These are phyloP conservation scores for Catostomus latipinnis DNA, from an alignment of 2,797 vertebrate genomes.

Conservation along the genomic window DNA sequence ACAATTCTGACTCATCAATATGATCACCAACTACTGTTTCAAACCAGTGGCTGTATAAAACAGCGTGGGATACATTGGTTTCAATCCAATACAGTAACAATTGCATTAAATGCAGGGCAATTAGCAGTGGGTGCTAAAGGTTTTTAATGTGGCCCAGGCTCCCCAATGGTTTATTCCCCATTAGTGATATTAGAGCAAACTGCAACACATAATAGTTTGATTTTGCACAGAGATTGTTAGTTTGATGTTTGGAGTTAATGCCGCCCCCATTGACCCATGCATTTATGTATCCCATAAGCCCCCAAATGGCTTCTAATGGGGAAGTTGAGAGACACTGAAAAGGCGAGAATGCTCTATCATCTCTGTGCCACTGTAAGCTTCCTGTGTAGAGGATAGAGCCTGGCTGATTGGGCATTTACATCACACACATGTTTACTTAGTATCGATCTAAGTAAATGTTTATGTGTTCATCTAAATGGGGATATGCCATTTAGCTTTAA, in stretches of 20 bases:
- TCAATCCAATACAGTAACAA: constrained; percentile 42
- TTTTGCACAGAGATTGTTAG: constrained; percentile 43
- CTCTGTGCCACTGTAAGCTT: constrained; percentile 18
- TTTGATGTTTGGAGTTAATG: constrained; percentile 55
- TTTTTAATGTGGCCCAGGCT: constrained; percentile 50
- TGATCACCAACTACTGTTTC: constrained; percentile 40
- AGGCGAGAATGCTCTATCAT: constrained; percentile 9
- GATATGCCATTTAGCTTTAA: no score
- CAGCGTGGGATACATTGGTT: constrained; percentile 48
- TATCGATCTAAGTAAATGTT: no score
- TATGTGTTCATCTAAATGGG: no score
- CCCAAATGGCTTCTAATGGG: constrained; percentile 49
- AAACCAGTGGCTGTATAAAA: constrained; percentile 26
- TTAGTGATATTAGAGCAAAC: constrained; percentile 55
- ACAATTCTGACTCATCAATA: constrained; percentile 41
- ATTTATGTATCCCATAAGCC: constrained; percentile 50
- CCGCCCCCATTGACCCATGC: constrained; percentile 45
- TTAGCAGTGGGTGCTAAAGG: constrained; percentile 53
- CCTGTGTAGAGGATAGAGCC: background rate
- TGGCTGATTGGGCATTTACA: constrained; percentile 10
- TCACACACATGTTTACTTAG: background rate
- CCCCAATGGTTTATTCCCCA: constrained; percentile 38
- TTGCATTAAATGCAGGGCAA: constrained; percentile 44
- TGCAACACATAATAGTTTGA: constrained; percentile 46
- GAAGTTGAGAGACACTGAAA: constrained; percentile 42